A percentile compares a stretch with the other conserved stretches of the same genome.
Evolutionary conservation across 2,113 vertebrate species (phyloP).

Genomic region (Tetrao urogallus): DNA sequence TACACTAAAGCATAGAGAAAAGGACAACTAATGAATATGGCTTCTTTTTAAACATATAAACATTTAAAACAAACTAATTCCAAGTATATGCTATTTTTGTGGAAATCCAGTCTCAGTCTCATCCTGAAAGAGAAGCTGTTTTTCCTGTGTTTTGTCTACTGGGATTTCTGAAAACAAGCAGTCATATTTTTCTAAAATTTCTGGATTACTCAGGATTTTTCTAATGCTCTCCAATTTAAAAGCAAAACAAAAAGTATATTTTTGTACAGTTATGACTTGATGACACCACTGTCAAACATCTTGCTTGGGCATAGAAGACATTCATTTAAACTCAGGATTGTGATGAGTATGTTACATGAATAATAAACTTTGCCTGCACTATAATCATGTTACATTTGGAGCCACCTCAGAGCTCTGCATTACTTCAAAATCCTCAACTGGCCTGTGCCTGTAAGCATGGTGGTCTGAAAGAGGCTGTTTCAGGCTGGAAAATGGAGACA

Average conservation of each 20-base stretch:
- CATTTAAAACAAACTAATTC: conserved; percentile 2
- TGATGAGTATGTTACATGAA: background rate
- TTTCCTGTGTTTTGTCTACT: conserved; percentile 11
- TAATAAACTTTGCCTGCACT: background rate
- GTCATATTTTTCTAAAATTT: background rate
- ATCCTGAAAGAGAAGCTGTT: conserved; percentile 1
- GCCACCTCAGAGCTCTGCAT: background rate
- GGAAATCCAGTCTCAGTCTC: conserved; percentile 23
- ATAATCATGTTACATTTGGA: background rate
- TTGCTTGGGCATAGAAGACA: background rate
- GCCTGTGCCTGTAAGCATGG: rapidly evolving
- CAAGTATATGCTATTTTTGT: background rate
- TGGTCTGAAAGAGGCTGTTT: background rate
- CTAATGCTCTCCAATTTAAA: background rate
- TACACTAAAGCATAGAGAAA: background rate
- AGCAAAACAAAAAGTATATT: background rate
- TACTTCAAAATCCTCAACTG: background rate
- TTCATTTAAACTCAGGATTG: background rate
- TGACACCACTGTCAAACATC: background rate
- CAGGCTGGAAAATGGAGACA: background rate
- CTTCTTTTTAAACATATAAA: background rate
- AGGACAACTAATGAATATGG: background rate
- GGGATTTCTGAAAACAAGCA: conserved; percentile 23
- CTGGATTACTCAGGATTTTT: background rate
- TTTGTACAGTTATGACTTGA: background rate